Evolutionary conservation across 2,113 vertebrate species (phyloP).

Genomic region (Microcebus lehilahytsara): DNA sequence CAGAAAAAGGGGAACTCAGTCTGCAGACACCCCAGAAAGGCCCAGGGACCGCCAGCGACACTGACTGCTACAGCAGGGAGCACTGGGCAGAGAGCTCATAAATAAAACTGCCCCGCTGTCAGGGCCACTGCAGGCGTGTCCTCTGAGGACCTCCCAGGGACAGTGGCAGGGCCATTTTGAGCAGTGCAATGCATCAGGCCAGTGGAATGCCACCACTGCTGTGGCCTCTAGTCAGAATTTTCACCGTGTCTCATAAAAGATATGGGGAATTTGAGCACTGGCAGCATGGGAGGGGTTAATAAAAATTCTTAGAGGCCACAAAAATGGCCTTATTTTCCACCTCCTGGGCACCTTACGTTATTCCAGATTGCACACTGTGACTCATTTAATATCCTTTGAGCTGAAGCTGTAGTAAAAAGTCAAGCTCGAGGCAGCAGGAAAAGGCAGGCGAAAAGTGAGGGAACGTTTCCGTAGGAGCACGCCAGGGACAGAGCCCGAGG

Average conservation of each 20-base stretch:
- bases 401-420: not conserved
- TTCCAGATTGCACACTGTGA: not conserved
- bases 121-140: not conserved
- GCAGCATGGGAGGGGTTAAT: not conserved
- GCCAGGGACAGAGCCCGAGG: not conserved
- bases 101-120: not conserved
- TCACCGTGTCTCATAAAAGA: not conserved
- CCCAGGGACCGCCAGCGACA: not conserved
- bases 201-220: too few relatives aligned
- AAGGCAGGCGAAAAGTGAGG: not conserved
- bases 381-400: not conserved
- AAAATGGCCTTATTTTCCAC: not conserved
- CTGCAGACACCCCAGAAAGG: not conserved
- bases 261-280: fast-evolving
- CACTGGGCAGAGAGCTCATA: not conserved
- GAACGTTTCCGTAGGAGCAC: fast-evolving
- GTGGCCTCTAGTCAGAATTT: not conserved
- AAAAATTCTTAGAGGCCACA: not conserved
- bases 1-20: not conserved
- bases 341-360: fast-evolving
- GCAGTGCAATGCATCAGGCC: fast-evolving
- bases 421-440: not conserved
- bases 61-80: fast-evolving
- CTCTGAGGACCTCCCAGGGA: fast-evolving
- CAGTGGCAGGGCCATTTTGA: not conserved